Evolutionary conservation across 1,140 invertebrate genomes (phyloP).

Genomic region (Macrosteles quadrilineatus): DNA sequence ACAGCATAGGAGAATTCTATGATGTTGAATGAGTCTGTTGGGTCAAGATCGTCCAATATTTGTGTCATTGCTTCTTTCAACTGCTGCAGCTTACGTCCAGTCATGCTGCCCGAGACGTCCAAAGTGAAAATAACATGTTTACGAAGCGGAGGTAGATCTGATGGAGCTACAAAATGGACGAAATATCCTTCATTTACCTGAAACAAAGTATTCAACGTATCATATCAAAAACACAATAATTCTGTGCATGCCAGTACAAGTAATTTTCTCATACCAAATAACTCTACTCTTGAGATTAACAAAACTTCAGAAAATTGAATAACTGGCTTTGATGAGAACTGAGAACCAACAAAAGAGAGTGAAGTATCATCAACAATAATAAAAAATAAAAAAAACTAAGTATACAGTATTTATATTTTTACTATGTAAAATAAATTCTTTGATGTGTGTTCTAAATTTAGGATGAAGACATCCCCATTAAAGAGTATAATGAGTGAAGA

Average conservation of each 20-base stretch:
- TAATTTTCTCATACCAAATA: not conserved
- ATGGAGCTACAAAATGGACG: constrained; percentile 72
- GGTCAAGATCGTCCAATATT: constrained; percentile 62
- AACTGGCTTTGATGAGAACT: too few relatives aligned
- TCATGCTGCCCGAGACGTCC: constrained; percentile 71
- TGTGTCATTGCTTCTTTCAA: constrained; percentile 66
- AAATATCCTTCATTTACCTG: constrained; percentile 75
- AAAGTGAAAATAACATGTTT: constrained; percentile 73
- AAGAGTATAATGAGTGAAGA: too few relatives aligned
- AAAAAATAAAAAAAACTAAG: too few relatives aligned
- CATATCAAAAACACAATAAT: not conserved
- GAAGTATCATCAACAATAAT: too few relatives aligned
- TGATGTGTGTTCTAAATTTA: too few relatives aligned
- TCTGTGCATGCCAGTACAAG: not conserved
- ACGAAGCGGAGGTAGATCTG: constrained; percentile 57
- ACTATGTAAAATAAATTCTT: too few relatives aligned
- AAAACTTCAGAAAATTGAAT: not conserved
- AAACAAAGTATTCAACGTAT: constrained; percentile 38
- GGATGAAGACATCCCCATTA: too few relatives aligned
- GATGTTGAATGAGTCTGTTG: constrained; percentile 66
- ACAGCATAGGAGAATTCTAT: constrained; percentile 56
- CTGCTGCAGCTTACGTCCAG: constrained; percentile 64
- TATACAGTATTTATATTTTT: too few relatives aligned
- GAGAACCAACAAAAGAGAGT: too few relatives aligned
- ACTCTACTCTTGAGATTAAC: not conserved